Conservation (phyloP, 2,888 invertebrate genomes). For the Apocheima hispidaria region DNA sequence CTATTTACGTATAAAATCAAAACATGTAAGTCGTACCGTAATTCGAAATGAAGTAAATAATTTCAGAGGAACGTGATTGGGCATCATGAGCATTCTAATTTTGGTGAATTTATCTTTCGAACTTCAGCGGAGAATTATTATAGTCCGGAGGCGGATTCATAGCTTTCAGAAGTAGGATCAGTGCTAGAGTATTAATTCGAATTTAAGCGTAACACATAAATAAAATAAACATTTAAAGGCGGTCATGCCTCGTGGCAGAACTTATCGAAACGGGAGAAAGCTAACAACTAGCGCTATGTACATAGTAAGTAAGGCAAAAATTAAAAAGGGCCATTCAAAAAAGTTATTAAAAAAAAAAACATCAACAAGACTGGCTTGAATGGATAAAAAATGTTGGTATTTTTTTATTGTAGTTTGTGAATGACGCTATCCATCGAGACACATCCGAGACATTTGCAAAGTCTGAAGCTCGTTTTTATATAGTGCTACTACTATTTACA, state of each 20-base stretch:
- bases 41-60: too few relatives aligned
- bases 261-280: constrained; percentile 37
- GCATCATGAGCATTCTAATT: too few relatives aligned
- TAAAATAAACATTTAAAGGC: constrained; percentile 45
- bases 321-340: constrained; percentile 26
- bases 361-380: constrained; percentile 8
- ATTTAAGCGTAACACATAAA: constrained; percentile 51
- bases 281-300: constrained; percentile 52
- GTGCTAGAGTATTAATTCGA: neutral
- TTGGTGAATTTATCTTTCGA: neutral
- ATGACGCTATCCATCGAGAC: constrained; percentile 7
- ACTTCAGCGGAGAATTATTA: neutral
- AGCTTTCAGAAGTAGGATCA: neutral
- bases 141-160: neutral
- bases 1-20: too few relatives aligned
- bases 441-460: neutral
- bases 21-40: too few relatives aligned
- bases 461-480: neutral
- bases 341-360: constrained; percentile 13
- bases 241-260: constrained; percentile 56
- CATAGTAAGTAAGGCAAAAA: constrained; percentile 27
- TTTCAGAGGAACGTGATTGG: too few relatives aligned
- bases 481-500: constrained; percentile 4
- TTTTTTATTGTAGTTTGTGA: neutral
- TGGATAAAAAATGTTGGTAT: neutral